Percentiles rank a stretch among this genome's conserved stretches.
Conservation (phyloP, 92 coral and sea anemone genomes). For the Parazoanthus swiftii region DNA sequence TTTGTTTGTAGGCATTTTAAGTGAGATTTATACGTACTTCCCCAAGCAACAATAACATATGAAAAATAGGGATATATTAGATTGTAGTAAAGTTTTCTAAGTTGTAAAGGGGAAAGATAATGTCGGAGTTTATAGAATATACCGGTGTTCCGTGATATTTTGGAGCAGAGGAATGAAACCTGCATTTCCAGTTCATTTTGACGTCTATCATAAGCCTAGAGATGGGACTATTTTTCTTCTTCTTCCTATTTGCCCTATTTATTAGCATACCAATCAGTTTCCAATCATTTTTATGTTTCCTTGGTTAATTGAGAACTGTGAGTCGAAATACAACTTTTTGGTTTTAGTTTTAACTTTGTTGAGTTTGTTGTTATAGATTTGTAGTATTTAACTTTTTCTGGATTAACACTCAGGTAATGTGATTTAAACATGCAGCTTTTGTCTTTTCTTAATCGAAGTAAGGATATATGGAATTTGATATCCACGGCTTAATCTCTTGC, state of each 20-base stretch:
- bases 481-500: slow-evolving; percentile 26
- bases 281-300: slow-evolving; percentile 52
- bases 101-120: slow-evolving; percentile 19
- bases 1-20: background rate
- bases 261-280: slow-evolving; percentile 41
- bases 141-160: slow-evolving; percentile 24
- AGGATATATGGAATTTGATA: slow-evolving; percentile 28
- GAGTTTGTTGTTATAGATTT: background rate
- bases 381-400: slow-evolving; percentile 19
- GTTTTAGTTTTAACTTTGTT: too few relatives aligned
- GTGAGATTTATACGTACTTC: slow-evolving; percentile 18
- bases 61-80: slow-evolving; percentile 41
- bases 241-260: slow-evolving; percentile 1
- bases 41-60: too few relatives aligned
- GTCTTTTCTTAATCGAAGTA: slow-evolving; percentile 9
- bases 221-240: background rate
- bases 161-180: too few relatives aligned
- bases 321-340: background rate
- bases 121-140: slow-evolving; percentile 19
- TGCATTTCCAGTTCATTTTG: too few relatives aligned
- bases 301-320: slow-evolving; percentile 24
- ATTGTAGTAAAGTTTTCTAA: slow-evolving; percentile 28
- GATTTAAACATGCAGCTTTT: slow-evolving; percentile 19
- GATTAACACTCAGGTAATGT: slow-evolving; percentile 10
- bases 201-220: too few relatives aligned